Percentiles rank a stretch among this genome's conserved stretches.
Evolutionary conservation across 2,888 invertebrate genomes (phyloP).

Genomic region (Falcaria lacertinaria): DNA sequence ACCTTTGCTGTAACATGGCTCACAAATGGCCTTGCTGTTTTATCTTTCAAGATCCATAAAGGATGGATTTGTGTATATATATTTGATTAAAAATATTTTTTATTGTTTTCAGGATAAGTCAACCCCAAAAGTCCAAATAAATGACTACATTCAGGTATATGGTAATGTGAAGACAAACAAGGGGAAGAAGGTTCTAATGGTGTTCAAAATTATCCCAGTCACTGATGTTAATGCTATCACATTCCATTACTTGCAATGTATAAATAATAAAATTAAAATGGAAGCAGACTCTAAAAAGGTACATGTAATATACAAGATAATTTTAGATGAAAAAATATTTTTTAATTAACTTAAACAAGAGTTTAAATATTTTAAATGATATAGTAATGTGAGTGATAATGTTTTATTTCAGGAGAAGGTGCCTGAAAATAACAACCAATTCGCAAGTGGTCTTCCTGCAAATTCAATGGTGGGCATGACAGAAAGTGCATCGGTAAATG

Average conservation of each 20-base stretch:
- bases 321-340: too few species aligned
- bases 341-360: too few species aligned
- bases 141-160: slow-evolving; percentile 71
- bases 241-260: slow-evolving; percentile 73
- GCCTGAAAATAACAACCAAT: slow-evolving; percentile 35
- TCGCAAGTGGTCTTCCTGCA: slow-evolving; percentile 51
- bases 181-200: slow-evolving; percentile 71
- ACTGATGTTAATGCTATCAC: slow-evolving; percentile 72
- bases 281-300: slow-evolving; percentile 73
- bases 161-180: slow-evolving; percentile 74
- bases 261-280: slow-evolving; percentile 72
- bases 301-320: slow-evolving; percentile 9
- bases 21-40: too few species aligned
- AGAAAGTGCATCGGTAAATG: slow-evolving; percentile 58
- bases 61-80: too few species aligned
- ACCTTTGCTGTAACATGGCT: too few species aligned
- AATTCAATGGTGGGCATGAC: slow-evolving; percentile 67
- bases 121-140: slow-evolving; percentile 68
- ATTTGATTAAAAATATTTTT: background rate
- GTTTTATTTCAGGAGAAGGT: slow-evolving; percentile 48
- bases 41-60: too few species aligned
- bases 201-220: slow-evolving; percentile 69
- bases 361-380: too few species aligned
- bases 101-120: slow-evolving; percentile 55
- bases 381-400: background rate